These are phyloP conservation scores for Takifugu ocellatus DNA, from an alignment of 2,797 vertebrate genomes.

Conservation along the genomic window DNA sequence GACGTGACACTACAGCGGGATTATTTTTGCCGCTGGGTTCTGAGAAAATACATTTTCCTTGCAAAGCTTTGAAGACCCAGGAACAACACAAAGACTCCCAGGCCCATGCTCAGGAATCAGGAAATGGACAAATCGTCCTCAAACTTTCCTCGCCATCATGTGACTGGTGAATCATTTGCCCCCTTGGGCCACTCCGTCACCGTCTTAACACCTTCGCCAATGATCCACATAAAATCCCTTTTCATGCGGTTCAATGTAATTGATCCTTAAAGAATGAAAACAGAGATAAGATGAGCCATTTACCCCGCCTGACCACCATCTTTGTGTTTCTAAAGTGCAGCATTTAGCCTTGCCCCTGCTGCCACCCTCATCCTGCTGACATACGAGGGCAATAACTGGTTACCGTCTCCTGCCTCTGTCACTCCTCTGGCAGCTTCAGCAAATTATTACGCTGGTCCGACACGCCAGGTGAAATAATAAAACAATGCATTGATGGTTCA, in stretches of 20 bases:
- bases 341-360: constrained; percentile 44
- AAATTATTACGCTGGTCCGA: neutral
- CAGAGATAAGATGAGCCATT: constrained; percentile 4
- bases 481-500: too few relatives aligned
- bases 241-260: constrained; percentile 6
- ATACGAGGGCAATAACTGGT: constrained; percentile 64
- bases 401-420: constrained; percentile 37
- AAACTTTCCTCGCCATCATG: neutral
- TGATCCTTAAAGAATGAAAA: too few relatives aligned
- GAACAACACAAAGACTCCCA: constrained; percentile 9
- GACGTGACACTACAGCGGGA: constrained; percentile 18
- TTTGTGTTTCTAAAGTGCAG: constrained; percentile 6
- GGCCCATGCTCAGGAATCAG: constrained; percentile 27
- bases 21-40: constrained; percentile 18
- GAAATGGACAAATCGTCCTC: constrained; percentile 13
- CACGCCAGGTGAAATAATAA: too few relatives aligned
- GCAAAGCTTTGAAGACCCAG: constrained; percentile 7
- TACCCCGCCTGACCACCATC: neutral
- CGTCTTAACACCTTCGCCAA: too few relatives aligned
- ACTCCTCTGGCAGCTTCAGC: constrained; percentile 32
- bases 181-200: constrained; percentile 17
- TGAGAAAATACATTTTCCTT: constrained; percentile 13
- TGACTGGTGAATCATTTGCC: constrained; percentile 44
- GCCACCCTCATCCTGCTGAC: constrained; percentile 41
- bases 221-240: too few relatives aligned